Percentiles rank a stretch among this genome's conserved stretches.
Conservation (phyloP, 2,113 vertebrate genomes). For the Onychostoma macrolepis region DNA sequence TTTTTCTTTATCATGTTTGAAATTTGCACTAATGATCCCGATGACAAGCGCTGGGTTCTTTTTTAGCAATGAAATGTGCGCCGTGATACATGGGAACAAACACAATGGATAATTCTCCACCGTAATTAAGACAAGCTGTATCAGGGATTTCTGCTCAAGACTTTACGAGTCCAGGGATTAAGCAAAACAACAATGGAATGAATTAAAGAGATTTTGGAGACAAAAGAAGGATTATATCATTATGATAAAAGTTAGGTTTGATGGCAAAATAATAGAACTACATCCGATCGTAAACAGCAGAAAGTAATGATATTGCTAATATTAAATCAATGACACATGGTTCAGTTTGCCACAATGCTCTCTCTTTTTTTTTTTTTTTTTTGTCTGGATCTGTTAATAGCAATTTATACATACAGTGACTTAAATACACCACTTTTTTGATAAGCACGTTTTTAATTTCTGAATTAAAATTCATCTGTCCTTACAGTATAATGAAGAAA, state of each 20-base stretch:
- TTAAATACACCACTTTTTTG: background rate
- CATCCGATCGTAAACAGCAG: background rate
- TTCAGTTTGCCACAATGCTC: background rate
- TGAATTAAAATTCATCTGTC: background rate
- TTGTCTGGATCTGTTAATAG: background rate
- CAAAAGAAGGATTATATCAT: background rate
- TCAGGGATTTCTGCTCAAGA: slow-evolving; percentile 22
- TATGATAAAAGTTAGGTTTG: background rate
- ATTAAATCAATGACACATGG: background rate
- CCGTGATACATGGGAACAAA: background rate
- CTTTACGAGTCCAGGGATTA: slow-evolving; percentile 25
- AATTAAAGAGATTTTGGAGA: slow-evolving; percentile 37
- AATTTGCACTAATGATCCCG: background rate
- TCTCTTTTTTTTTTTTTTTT: background rate
- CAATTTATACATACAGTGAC: background rate
- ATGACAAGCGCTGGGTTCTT: background rate
- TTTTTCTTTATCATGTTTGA: slow-evolving; percentile 10
- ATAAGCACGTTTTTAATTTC: background rate
- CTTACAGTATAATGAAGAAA: no score
- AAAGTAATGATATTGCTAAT: background rate
- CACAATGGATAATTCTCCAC: background rate
- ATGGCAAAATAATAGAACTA: background rate
- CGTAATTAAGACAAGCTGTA: slow-evolving; percentile 56
- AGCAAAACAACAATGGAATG: slow-evolving; percentile 43
- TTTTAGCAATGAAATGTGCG: background rate